Conservation (phyloP, 1,140 invertebrate genomes). For the Diprion similis region DNA sequence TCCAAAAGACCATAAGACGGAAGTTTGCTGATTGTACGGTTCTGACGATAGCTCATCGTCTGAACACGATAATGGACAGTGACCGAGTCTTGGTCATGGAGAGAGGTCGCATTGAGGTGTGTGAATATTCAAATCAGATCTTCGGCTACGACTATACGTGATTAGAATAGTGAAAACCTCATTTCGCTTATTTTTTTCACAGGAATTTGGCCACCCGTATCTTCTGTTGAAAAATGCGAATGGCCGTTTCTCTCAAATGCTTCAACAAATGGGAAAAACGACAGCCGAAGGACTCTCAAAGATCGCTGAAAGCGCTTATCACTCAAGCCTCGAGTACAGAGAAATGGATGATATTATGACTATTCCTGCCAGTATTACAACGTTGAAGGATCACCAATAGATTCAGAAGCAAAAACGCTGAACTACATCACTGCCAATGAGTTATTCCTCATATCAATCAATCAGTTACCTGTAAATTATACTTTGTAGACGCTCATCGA, state of each 20-base stretch:
- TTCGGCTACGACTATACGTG: constrained; percentile 41
- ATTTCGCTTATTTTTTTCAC: neutral
- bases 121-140: constrained; percentile 61
- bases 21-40: constrained; percentile 60
- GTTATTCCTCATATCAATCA: too few relatives aligned
- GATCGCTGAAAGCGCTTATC: constrained; percentile 41
- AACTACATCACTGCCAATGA: too few relatives aligned
- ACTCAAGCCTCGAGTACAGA: neutral
- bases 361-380: neutral
- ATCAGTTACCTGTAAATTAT: too few relatives aligned
- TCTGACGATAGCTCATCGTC: constrained; percentile 68
- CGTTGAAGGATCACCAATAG: too few relatives aligned
- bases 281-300: constrained; percentile 51
- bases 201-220: constrained; percentile 75
- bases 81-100: constrained; percentile 65
- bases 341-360: neutral
- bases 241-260: constrained; percentile 62
- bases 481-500: too few relatives aligned
- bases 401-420: too few relatives aligned
- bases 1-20: constrained; percentile 47
- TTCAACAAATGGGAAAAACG: constrained; percentile 62
- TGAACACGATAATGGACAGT: constrained; percentile 71
- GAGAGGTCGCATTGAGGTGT: constrained; percentile 60
- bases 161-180: constrained; percentile 41
- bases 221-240: constrained; percentile 64